phyloP scores from a whole-genome alignment of 1,140 invertebrate species.

The Melipona quadrifasciata region DNA sequence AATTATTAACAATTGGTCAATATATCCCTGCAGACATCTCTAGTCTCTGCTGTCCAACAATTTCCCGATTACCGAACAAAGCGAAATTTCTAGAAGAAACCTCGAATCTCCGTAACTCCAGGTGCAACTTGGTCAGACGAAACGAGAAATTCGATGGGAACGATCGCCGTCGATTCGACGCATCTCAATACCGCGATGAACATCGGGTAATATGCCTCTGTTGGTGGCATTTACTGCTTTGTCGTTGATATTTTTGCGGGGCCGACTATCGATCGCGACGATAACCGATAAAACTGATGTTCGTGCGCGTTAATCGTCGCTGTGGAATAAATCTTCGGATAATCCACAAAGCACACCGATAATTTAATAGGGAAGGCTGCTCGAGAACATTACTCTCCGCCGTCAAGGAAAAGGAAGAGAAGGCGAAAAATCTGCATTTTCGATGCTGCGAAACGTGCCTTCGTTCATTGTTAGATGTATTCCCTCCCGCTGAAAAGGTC shows the following conservation, averaged over 20 bases:
- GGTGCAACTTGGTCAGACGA: neutral
- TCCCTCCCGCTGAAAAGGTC: no score
- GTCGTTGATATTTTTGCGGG: conserved; percentile 37
- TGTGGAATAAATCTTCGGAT: conserved; percentile 13
- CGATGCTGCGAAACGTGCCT: neutral
- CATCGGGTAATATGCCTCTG: no score
- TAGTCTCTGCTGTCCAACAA: no score
- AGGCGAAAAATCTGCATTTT: neutral
- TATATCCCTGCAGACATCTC: no score
- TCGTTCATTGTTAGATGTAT: neutral
- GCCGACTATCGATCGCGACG: neutral
- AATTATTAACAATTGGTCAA: no score
- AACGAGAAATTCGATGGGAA: conserved; percentile 47
- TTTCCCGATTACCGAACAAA: neutral
- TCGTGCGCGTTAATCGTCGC: conserved; percentile 29
- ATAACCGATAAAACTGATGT: conserved; percentile 22
- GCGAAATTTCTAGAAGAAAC: neutral
- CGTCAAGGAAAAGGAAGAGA: neutral
- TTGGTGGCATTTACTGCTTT: conserved; percentile 38
- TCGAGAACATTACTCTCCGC: neutral
- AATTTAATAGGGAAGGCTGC: neutral
- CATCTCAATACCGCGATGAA: conserved; percentile 49
- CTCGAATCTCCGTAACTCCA: no score
- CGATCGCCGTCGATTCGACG: conserved; percentile 1
- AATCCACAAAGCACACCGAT: conserved; percentile 17